phyloP scores from a whole-genome alignment of 2,113 vertebrate genomes.

The Pedetes capensis region DNA sequence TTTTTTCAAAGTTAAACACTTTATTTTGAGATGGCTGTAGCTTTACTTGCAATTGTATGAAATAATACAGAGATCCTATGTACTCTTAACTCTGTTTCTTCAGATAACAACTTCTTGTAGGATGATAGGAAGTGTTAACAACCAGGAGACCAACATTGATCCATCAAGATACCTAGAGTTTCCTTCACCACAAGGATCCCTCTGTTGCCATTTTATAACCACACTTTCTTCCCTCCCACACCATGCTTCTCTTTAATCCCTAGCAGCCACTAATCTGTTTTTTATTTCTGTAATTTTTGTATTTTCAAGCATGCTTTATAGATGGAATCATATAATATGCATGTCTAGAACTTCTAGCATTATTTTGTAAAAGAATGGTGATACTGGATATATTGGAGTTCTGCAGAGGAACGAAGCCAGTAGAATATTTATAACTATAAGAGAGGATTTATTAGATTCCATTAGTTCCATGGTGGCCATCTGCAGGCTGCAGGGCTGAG shows the following conservation, averaged over 20 bases:
- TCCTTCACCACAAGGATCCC: background rate
- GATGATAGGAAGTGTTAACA: background rate
- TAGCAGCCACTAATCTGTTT: background rate
- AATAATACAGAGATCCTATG: background rate
- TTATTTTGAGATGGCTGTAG: background rate
- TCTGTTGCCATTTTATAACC: background rate
- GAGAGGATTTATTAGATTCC: too few relatives aligned
- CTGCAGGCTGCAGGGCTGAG: too few relatives aligned
- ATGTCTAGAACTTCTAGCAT: background rate
- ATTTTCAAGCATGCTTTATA: background rate
- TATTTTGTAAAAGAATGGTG: background rate
- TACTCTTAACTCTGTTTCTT: background rate
- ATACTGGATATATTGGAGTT: background rate
- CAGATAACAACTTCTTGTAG: background rate
- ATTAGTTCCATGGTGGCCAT: too few relatives aligned
- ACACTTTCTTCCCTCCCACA: background rate
- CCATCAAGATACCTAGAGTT: background rate
- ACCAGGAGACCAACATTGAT: background rate
- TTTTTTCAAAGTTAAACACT: background rate
- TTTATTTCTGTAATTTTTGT: slow-evolving; percentile 17
- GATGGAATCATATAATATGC: background rate
- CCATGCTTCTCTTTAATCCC: background rate
- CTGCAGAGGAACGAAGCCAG: background rate
- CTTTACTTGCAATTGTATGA: background rate
- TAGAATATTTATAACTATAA: too few relatives aligned